Percentiles rank a stretch among this genome's conserved stretches.
phyloP scores from a whole-genome alignment of 2,888 invertebrate genomes.

The Calliopum simillimum region DNA sequence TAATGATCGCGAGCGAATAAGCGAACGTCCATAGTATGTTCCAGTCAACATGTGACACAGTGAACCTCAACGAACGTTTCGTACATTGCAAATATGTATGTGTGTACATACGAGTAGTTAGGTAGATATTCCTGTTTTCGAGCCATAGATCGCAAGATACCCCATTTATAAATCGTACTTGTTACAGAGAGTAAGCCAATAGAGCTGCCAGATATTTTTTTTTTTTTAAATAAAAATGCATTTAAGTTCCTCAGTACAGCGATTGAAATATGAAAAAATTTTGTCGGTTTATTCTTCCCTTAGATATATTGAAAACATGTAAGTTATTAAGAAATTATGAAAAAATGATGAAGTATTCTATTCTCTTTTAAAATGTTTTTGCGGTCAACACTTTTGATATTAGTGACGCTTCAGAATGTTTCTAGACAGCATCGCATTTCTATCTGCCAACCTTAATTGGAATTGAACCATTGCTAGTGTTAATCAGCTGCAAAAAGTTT shows the following conservation, averaged over 20 bases:
- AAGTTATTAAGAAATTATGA: too few relatives aligned
- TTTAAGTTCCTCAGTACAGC: too few relatives aligned
- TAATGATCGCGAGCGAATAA: conserved; percentile 13
- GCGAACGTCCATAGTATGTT: neutral
- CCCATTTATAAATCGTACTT: neutral
- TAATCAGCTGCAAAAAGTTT: conserved; percentile 4
- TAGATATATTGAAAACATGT: too few relatives aligned
- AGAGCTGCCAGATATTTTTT: too few relatives aligned
- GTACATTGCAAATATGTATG: too few relatives aligned
- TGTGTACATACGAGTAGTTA: neutral
- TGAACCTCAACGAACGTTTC: neutral
- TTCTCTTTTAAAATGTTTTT: too few relatives aligned
- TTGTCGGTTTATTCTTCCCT: too few relatives aligned
- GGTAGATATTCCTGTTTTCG: neutral
- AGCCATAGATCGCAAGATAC: neutral
- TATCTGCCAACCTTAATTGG: neutral
- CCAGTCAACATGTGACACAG: neutral
- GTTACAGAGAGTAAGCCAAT: too few relatives aligned
- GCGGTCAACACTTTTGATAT: neutral
- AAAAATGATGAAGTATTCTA: too few relatives aligned
- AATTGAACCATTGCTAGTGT: neutral
- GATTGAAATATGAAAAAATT: too few relatives aligned
- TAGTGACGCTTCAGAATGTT: neutral
- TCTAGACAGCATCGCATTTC: neutral
- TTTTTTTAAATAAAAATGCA: too few relatives aligned